Percentiles rank a stretch among this genome's conserved stretches.
phyloP scores from a whole-genome alignment of 2,888 invertebrate species.

The Odontothrips loti region DNA sequence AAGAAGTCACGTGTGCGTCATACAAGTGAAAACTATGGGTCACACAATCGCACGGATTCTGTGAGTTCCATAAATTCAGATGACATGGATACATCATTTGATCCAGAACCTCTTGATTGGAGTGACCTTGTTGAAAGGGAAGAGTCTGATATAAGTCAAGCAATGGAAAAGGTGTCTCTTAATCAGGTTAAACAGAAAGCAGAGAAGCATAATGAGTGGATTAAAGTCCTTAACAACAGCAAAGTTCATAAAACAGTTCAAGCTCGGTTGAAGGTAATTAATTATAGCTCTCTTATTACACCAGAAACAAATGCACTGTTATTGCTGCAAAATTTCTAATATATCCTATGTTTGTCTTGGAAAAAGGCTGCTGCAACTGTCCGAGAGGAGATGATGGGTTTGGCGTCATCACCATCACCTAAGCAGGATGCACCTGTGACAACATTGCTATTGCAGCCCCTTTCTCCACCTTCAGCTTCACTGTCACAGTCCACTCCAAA shows the following conservation, averaged over 20 bases:
- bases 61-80: neutral
- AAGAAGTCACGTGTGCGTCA: neutral
- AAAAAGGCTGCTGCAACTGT: neutral
- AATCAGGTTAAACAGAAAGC: slow-evolving; percentile 32
- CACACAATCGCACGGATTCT: neutral
- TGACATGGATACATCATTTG: slow-evolving; percentile 36
- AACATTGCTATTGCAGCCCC: neutral
- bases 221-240: slow-evolving; percentile 34
- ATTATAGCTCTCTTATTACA: neutral
- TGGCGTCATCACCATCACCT: neutral
- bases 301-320: neutral
- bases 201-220: slow-evolving; percentile 36
- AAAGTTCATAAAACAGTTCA: slow-evolving; percentile 36
- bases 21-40: neutral
- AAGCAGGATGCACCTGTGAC: neutral
- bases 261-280: slow-evolving; percentile 34
- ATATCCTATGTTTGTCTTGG: neutral
- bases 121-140: neutral
- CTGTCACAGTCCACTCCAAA: neutral
- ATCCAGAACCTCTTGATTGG: slow-evolving; percentile 28
- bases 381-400: neutral
- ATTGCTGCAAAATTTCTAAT: neutral
- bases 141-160: neutral
- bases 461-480: neutral
- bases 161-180: slow-evolving; percentile 32